Evolutionary conservation across 2,888 invertebrate genomes (phyloP).

Genomic region (Drosophila hamatofila): DNA sequence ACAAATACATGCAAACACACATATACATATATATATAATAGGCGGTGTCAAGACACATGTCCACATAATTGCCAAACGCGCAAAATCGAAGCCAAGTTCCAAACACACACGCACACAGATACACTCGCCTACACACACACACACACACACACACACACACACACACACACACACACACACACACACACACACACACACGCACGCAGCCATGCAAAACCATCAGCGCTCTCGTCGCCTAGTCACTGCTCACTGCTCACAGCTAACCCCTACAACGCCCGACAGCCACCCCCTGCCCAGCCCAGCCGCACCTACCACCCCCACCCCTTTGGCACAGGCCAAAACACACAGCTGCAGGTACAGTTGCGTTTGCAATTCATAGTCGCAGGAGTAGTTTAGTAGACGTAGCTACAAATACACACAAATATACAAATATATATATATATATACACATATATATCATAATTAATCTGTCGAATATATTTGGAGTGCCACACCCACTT

Average conservation of each 20-base stretch:
- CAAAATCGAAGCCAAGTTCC: constrained; percentile 75
- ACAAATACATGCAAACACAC: constrained; percentile 29
- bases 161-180: constrained; percentile 3
- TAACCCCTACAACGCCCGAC: constrained; percentile 52
- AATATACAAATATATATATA: background rate
- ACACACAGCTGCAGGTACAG: constrained; percentile 62
- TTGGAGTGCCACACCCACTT: constrained; percentile 31
- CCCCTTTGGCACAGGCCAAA: constrained; percentile 15
- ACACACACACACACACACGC: constrained; percentile 15
- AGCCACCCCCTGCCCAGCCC: constrained; percentile 7
- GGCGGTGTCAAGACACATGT: constrained; percentile 76
- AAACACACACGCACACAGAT: constrained; percentile 28
- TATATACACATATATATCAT: constrained; percentile 41
- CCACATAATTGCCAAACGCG: constrained; percentile 79
- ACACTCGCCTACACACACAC: constrained; percentile 17
- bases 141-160: constrained; percentile 11
- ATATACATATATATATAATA: constrained; percentile 48
- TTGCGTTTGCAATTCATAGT: constrained; percentile 70
- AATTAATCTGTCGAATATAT: constrained; percentile 70
- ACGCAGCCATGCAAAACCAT: constrained; percentile 38
- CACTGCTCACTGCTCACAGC: constrained; percentile 32
- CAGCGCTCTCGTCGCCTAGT: constrained; percentile 52
- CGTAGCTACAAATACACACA: constrained; percentile 26
- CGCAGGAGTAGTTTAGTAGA: constrained; percentile 53
- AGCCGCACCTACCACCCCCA: background rate